Conservation (phyloP, 2,113 vertebrate species). For the Puffinus mauretanicus region DNA sequence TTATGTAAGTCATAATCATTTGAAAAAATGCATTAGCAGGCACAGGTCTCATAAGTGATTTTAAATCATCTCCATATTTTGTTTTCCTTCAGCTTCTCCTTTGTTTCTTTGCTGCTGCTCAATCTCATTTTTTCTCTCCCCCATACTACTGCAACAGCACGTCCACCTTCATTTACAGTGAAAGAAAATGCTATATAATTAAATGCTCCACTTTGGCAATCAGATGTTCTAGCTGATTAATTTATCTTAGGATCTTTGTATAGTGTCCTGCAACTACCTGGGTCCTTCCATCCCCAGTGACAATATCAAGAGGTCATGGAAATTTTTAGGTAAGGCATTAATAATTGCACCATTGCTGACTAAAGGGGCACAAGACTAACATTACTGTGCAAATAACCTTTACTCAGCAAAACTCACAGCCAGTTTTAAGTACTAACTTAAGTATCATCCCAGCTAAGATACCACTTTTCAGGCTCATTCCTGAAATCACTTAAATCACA, state of each 20-base stretch:
- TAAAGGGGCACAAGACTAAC: not conserved
- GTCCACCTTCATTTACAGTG: not conserved
- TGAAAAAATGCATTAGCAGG: slow-evolving; percentile 62
- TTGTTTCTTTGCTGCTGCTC: slow-evolving; percentile 48
- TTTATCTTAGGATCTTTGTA: not conserved
- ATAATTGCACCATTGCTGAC: not conserved
- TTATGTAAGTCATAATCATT: slow-evolving; percentile 60
- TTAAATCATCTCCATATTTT: slow-evolving; percentile 67
- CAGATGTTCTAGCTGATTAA: not conserved
- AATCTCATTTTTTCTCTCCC: not conserved
- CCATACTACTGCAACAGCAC: not conserved
- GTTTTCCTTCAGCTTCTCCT: slow-evolving; percentile 50
- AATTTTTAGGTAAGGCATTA: not conserved
- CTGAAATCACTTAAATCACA: not conserved
- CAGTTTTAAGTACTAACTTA: not conserved
- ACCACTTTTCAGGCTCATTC: not conserved
- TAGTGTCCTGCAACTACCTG: not conserved
- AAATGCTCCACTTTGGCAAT: not conserved
- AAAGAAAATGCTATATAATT: not conserved
- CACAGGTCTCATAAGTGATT: slow-evolving; percentile 60
- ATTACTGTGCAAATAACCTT: not conserved
- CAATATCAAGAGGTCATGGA: not conserved
- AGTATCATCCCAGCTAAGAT: not conserved
- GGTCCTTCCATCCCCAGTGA: not conserved
- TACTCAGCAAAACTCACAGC: not conserved